These are phyloP conservation scores for Bilobella aurantiaca DNA, from an alignment of 1,140 invertebrate genomes.

Conservation along the genomic window DNA sequence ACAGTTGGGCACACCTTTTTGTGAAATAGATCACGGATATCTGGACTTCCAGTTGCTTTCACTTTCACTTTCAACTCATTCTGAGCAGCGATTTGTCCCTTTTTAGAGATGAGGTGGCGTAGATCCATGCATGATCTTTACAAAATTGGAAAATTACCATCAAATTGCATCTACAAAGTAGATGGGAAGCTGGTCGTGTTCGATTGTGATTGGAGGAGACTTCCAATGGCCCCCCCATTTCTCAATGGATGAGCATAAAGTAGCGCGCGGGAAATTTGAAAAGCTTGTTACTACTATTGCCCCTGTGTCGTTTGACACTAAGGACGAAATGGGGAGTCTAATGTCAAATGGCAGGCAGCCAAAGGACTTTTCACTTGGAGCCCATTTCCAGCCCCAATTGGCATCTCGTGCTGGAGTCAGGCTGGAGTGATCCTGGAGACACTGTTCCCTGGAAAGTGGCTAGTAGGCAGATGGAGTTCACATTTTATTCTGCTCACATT, in stretches of 20 bases:
- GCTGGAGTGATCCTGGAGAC: neutral
- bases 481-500: neutral
- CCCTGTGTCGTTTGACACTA: neutral
- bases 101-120: too few relatives aligned
- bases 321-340: neutral
- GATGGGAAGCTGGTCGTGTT: neutral
- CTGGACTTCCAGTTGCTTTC: too few relatives aligned
- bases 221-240: too few relatives aligned
- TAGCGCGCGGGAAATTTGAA: neutral
- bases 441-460: too few relatives aligned
- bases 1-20: too few relatives aligned
- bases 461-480: neutral
- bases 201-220: neutral
- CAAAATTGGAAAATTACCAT: too few relatives aligned
- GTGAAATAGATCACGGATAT: too few relatives aligned
- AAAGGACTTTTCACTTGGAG: neutral
- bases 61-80: too few relatives aligned
- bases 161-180: neutral
- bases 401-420: neutral
- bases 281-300: neutral
- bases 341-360: neutral
- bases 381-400: neutral
- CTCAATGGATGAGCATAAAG: neutral
- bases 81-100: too few relatives aligned
- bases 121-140: too few relatives aligned